Conservation (phyloP, 2,888 invertebrate genomes). For the Ochropacha duplaris region DNA sequence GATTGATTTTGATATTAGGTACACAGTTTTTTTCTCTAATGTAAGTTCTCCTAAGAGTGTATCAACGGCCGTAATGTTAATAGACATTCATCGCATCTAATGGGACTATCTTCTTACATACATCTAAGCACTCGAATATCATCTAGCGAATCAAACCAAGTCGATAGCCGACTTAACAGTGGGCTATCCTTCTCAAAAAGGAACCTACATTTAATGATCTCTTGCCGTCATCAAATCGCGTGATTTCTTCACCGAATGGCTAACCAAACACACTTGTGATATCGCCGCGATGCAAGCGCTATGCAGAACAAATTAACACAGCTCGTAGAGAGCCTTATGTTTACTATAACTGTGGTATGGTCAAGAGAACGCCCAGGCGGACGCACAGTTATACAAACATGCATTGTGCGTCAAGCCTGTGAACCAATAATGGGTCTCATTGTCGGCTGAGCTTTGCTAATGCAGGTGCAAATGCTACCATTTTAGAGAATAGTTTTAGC, state of each 20-base stretch:
- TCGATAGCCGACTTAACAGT: too few species aligned
- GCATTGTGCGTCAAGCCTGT: slow-evolving; percentile 63
- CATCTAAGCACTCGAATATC: too few species aligned
- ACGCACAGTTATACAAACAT: slow-evolving; percentile 77
- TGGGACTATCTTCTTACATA: too few species aligned
- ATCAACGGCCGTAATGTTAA: too few species aligned
- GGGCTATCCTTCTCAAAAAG: neutral
- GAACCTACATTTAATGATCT: neutral
- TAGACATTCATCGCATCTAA: too few species aligned
- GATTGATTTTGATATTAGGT: too few species aligned
- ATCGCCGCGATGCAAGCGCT: slow-evolving; percentile 59
- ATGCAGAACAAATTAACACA: slow-evolving; percentile 77
- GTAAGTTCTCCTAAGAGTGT: too few species aligned
- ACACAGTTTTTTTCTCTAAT: too few species aligned
- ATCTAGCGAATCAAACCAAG: too few species aligned
- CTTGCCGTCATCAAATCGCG: slow-evolving; percentile 20
- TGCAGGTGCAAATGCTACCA: slow-evolving; percentile 59
- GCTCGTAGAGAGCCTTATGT: slow-evolving; percentile 62
- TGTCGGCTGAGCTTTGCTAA: slow-evolving; percentile 62
- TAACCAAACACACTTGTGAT: slow-evolving; percentile 49
- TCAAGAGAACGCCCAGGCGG: slow-evolving; percentile 70
- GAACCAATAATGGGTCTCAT: slow-evolving; percentile 76
- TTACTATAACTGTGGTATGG: slow-evolving; percentile 75
- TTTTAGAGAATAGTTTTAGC: slow-evolving; percentile 24
- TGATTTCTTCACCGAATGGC: slow-evolving; percentile 25